Evolutionary conservation across 2,797 vertebrate species (phyloP).

Genomic region (Macrochelys suwanniensis): DNA sequence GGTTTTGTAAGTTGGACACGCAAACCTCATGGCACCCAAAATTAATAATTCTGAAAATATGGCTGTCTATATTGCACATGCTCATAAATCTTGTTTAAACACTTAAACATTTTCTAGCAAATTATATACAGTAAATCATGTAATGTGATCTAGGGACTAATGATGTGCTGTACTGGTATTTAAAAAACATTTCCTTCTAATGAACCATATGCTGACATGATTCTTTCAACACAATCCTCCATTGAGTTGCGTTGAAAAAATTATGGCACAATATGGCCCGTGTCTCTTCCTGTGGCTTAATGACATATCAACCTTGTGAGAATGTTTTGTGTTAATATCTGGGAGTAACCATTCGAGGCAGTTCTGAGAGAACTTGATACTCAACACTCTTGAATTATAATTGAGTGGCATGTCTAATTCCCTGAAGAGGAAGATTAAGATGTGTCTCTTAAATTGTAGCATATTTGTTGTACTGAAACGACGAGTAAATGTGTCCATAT

Average conservation of each 20-base stretch:
- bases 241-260: not conserved
- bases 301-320: not conserved
- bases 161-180: not conserved
- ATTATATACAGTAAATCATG: not conserved
- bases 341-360: not conserved
- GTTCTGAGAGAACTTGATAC: not conserved
- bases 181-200: not conserved
- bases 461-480: not conserved
- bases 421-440: not conserved
- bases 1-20: not conserved
- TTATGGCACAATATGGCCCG: not conserved
- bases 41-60: not conserved
- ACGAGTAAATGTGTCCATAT: not conserved
- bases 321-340: not conserved
- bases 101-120: not conserved
- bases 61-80: not conserved
- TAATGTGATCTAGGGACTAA: not conserved
- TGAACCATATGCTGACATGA: not conserved
- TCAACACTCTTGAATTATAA: not conserved
- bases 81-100: not conserved
- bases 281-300: not conserved
- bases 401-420: not conserved
- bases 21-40: not conserved
- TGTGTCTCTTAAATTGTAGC: conserved; percentile 1
- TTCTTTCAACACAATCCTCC: not conserved